Percentiles rank a stretch among this genome's conserved stretches.
phyloP scores from a whole-genome alignment of 2,797 vertebrate species.

The Telmatherina bonti region DNA sequence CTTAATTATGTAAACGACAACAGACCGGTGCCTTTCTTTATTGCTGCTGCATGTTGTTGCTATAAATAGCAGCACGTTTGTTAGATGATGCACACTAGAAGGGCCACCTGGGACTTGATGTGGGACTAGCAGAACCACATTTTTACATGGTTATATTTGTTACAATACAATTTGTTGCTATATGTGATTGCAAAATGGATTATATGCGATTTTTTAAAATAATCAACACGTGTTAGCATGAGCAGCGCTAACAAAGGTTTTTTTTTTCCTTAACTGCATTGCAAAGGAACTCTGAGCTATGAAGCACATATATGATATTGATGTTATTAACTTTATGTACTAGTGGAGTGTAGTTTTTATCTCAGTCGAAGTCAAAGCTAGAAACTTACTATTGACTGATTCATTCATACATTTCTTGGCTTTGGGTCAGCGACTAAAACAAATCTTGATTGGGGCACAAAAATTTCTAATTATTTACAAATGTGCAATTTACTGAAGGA shows the following conservation, averaged over 20 bases:
- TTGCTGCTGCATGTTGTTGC: not conserved
- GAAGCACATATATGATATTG: too few species aligned
- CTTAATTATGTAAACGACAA: not conserved
- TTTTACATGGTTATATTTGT: not conserved
- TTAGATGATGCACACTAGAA: not conserved
- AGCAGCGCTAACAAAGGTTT: too few species aligned
- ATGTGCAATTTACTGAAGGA: not conserved
- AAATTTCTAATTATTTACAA: not conserved
- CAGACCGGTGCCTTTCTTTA: not conserved
- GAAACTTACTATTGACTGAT: not conserved
- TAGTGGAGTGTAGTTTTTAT: too few species aligned
- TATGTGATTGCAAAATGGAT: not conserved
- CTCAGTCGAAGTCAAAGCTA: not conserved
- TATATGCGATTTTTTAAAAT: too few species aligned
- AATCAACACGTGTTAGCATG: too few species aligned
- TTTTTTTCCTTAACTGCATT: too few species aligned
- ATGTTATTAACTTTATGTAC: too few species aligned
- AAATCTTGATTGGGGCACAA: not conserved
- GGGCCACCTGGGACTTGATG: not conserved
- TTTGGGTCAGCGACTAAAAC: not conserved
- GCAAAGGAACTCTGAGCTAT: too few species aligned
- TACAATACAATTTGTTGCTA: not conserved
- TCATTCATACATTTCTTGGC: not conserved
- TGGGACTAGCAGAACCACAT: not conserved
- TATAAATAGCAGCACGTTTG: not conserved